A percentile compares a stretch with the other conserved stretches of the same genome.
Conservation (phyloP, 2,888 invertebrate species). For the Hipparchia semele region DNA sequence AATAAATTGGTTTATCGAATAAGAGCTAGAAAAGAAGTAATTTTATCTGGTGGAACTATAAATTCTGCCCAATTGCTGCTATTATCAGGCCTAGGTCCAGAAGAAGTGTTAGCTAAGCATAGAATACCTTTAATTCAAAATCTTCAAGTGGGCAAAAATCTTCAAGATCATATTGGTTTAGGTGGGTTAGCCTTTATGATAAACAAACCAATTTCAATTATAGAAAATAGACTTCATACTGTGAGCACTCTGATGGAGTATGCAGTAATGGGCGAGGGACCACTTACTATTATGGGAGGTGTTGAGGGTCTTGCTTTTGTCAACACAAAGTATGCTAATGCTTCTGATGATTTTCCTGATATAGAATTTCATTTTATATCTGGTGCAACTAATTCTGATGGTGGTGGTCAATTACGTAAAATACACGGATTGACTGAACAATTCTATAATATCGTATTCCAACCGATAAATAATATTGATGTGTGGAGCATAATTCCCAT, state of each 20-base stretch:
- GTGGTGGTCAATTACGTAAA: conserved; percentile 90
- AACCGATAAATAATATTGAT: conserved; percentile 89
- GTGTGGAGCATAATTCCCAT: conserved; percentile 94
- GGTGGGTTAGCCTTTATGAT: conserved; percentile 93
- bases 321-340: conserved; percentile 92
- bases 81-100: conserved; percentile 94
- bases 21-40: conserved; percentile 92
- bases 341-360: conserved; percentile 92
- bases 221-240: conserved; percentile 90
- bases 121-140: conserved; percentile 92
- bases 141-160: conserved; percentile 91
- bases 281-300: conserved; percentile 93
- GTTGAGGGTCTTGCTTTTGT: conserved; percentile 96
- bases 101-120: conserved; percentile 87
- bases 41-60: conserved; percentile 95
- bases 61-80: conserved; percentile 97
- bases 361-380: conserved; percentile 95
- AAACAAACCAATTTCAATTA: conserved; percentile 90
- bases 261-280: conserved; percentile 92
- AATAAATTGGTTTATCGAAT: conserved; percentile 88
- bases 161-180: conserved; percentile 94
- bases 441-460: conserved; percentile 89
- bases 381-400: conserved; percentile 93
- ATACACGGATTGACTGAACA: conserved; percentile 89
- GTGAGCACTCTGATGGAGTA: conserved; percentile 92